These are phyloP conservation scores for Halichondria panicea DNA, from an alignment of 37 sponge, comb jelly and placozoan species.

Conservation along the genomic window DNA sequence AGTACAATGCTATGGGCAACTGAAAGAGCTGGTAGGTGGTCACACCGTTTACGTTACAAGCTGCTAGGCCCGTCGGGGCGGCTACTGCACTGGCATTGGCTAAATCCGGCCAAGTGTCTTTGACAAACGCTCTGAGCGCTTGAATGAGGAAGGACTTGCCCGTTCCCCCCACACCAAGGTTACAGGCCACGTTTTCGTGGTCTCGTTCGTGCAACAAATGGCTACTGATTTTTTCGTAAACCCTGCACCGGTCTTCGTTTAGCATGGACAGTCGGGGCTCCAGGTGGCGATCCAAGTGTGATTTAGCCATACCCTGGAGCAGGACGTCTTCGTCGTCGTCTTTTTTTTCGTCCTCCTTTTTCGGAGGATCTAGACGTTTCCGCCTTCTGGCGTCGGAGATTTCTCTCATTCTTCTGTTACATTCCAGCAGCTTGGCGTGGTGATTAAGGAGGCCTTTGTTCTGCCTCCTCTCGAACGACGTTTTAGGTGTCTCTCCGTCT, in stretches of 20 bases:
- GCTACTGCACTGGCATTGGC: constrained; percentile 36
- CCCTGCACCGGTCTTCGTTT: constrained; percentile 39
- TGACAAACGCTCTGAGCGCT: constrained; percentile 42
- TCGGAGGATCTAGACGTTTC: not conserved
- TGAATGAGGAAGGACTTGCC: too few relatives aligned
- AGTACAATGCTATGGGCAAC: too few relatives aligned
- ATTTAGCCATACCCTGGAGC: constrained; percentile 32
- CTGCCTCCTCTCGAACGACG: constrained; percentile 16
- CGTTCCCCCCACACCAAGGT: constrained; percentile 52
- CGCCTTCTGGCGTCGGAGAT: constrained; percentile 48
- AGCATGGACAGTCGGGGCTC: constrained; percentile 38
- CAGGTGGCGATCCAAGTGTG: constrained; percentile 17
- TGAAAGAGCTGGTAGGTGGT: too few relatives aligned
- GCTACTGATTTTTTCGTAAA: constrained; percentile 24
- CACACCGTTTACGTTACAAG: too few relatives aligned
- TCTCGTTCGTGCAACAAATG: constrained; percentile 12
- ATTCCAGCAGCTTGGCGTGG: constrained; percentile 38
- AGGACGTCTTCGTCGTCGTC: constrained; percentile 21
- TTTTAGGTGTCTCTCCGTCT: constrained; percentile 37
- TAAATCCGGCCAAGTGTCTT: constrained; percentile 38
- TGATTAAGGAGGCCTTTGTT: constrained; percentile 6
- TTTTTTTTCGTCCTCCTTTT: not conserved
- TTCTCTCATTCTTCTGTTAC: constrained; percentile 1
- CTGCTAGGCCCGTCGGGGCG: too few relatives aligned
- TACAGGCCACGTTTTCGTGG: constrained; percentile 54